These are phyloP conservation scores for Drymonia ruficornis DNA, from an alignment of 2,888 invertebrate species.

Conservation along the genomic window DNA sequence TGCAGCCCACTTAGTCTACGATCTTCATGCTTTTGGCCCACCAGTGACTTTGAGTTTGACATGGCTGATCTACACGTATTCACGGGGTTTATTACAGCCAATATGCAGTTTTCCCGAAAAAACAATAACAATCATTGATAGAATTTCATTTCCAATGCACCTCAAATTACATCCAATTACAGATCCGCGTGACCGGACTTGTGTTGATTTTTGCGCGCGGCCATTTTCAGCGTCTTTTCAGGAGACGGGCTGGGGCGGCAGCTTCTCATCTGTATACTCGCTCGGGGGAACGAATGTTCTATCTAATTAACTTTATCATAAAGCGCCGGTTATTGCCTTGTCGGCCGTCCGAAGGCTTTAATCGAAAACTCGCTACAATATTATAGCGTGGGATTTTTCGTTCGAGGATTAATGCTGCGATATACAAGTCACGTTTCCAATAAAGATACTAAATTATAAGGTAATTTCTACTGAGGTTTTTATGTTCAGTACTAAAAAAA, in stretches of 20 bases:
- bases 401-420: constrained; percentile 28
- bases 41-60: too few species aligned
- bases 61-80: too few species aligned
- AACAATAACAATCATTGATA: too few species aligned
- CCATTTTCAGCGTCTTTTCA: constrained; percentile 58
- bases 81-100: too few species aligned
- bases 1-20: too few species aligned
- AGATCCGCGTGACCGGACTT: constrained; percentile 22
- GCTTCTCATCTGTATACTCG: constrained; percentile 70
- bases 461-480: not conserved
- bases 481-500: not conserved
- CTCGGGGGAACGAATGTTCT: constrained; percentile 79
- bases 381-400: constrained; percentile 50
- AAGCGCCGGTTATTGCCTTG: constrained; percentile 75
- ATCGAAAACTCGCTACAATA: constrained; percentile 63
- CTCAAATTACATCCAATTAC: constrained; percentile 22
- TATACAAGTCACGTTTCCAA: constrained; percentile 13
- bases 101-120: too few species aligned
- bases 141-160: constrained; percentile 8
- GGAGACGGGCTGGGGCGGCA: constrained; percentile 37
- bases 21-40: too few species aligned
- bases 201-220: constrained; percentile 49
- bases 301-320: constrained; percentile 83
- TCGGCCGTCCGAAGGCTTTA: constrained; percentile 60
- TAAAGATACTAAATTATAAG: not conserved